phyloP scores from a whole-genome alignment of 2,797 vertebrate genomes.

The Nannoperca australis region DNA sequence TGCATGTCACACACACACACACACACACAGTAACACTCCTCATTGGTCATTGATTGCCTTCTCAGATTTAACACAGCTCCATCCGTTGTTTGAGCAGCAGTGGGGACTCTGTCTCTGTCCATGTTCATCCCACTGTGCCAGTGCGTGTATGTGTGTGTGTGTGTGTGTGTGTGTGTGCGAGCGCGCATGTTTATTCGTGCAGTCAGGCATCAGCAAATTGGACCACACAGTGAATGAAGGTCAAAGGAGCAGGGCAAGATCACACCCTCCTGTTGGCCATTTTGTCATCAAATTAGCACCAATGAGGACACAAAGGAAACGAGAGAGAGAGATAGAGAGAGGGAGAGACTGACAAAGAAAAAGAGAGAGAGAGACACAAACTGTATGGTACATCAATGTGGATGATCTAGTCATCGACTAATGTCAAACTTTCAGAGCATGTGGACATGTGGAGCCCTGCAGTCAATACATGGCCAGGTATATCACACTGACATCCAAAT shows the following conservation, averaged over 20 bases:
- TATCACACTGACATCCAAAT: not conserved
- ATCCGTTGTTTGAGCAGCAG: conserved; percentile 76
- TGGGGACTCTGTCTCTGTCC: conserved; percentile 72
- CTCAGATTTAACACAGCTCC: conserved; percentile 85
- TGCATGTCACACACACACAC: conserved; percentile 54
- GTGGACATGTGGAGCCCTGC: not conserved
- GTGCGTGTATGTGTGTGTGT: conserved; percentile 4
- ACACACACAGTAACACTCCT: conserved; percentile 67
- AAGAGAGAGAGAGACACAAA: conserved; percentile 4
- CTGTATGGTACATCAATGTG: conserved; percentile 38
- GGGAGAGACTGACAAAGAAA: not conserved
- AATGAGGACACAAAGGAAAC: not conserved
- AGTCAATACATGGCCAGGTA: conserved; percentile 22
- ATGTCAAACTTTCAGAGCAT: conserved; percentile 45
- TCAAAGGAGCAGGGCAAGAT: conserved; percentile 52
- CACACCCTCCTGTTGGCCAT: conserved; percentile 9
- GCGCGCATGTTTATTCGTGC: conserved; percentile 31
- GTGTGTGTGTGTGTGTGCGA: conserved; percentile 21
- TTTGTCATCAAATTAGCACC: conserved; percentile 26
- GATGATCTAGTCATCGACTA: conserved; percentile 41
- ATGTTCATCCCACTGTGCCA: conserved; percentile 50
- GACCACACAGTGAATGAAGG: conserved; percentile 62
- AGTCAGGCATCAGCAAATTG: conserved; percentile 56
- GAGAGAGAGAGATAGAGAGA: not conserved
- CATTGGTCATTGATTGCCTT: conserved; percentile 85